Percentiles rank a stretch among this genome's conserved stretches.
Conservation (phyloP, 2,113 vertebrate species). For the Oryzias javanicus region DNA sequence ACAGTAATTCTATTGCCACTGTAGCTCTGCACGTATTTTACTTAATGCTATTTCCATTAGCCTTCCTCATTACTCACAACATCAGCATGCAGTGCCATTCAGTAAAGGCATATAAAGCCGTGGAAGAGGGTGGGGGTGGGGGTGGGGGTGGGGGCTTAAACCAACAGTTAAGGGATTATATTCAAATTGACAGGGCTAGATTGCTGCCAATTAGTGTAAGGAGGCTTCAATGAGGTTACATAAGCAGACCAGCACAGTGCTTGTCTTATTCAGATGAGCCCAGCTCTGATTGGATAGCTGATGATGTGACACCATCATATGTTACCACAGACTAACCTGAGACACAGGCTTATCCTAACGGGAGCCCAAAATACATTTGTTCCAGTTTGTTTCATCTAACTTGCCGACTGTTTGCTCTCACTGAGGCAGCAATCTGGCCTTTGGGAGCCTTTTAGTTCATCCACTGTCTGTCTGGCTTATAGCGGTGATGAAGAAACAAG, state of each 20-base stretch:
- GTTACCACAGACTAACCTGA: conserved; percentile 13
- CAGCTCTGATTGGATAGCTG: conserved; percentile 5
- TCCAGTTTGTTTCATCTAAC: conserved; percentile 64
- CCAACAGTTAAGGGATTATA: conserved; percentile 47
- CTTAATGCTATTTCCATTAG: conserved; percentile 59
- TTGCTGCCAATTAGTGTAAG: conserved; percentile 59
- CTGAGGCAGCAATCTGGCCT: conserved; percentile 53
- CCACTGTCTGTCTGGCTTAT: conserved; percentile 48
- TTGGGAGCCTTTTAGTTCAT: conserved; percentile 61
- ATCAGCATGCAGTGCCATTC: conserved; percentile 55
- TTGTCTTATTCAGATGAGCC: conserved; percentile 35
- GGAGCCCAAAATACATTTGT: conserved; percentile 55
- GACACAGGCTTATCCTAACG: conserved; percentile 48
- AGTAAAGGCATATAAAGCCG: conserved; percentile 40
- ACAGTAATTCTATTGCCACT: conserved; percentile 30
- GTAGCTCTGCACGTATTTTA: conserved; percentile 52
- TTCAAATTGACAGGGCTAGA: conserved; percentile 57
- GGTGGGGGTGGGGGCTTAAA: conserved; percentile 24
- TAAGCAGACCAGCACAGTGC: conserved; percentile 34
- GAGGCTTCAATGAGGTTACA: conserved; percentile 56
- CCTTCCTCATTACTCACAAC: conserved; percentile 56
- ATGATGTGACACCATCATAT: conserved; percentile 51
- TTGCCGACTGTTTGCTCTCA: conserved; percentile 53
- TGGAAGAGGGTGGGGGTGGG: conserved; percentile 8
- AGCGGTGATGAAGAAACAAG: conserved; percentile 40